Percentiles rank a stretch among this genome's conserved stretches.
Conservation (phyloP, 2,113 vertebrate genomes). For the Passer montanus region DNA sequence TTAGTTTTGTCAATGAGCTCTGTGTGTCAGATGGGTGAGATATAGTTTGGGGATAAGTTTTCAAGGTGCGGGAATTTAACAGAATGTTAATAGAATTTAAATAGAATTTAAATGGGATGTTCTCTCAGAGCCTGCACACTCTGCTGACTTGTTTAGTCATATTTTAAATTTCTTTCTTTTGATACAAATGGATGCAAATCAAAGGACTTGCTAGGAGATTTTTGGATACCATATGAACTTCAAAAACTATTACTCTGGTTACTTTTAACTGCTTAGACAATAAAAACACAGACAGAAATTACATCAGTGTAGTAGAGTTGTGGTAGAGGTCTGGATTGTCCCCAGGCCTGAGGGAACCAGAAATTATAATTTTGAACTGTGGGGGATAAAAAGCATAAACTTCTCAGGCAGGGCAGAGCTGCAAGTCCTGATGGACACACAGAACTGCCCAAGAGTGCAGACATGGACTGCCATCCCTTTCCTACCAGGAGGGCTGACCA, state of each 20-base stretch:
- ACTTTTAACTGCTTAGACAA: neutral
- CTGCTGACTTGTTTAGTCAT: accelerated
- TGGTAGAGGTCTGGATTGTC: neutral
- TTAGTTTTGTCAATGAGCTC: neutral
- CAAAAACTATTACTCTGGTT: neutral
- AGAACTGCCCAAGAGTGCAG: neutral
- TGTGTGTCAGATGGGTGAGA: neutral
- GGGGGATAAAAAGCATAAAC: neutral
- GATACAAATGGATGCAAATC: neutral
- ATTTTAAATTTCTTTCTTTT: neutral
- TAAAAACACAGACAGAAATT: neutral
- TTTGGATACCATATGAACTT: neutral
- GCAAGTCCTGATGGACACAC: neutral
- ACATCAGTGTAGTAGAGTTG: neutral
- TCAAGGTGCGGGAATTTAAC: neutral
- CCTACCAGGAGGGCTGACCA: neutral
- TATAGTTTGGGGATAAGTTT: neutral
- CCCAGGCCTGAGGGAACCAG: neutral
- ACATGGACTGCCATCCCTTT: neutral
- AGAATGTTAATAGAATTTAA: neutral
- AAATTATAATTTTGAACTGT: neutral
- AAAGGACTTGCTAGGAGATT: neutral
- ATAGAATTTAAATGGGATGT: neutral
- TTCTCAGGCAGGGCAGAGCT: neutral
- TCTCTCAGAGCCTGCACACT: neutral